Base-by-base conservation (phyloP, 92 coral and sea anemone genomes). In the Porites divaricata region DNA sequence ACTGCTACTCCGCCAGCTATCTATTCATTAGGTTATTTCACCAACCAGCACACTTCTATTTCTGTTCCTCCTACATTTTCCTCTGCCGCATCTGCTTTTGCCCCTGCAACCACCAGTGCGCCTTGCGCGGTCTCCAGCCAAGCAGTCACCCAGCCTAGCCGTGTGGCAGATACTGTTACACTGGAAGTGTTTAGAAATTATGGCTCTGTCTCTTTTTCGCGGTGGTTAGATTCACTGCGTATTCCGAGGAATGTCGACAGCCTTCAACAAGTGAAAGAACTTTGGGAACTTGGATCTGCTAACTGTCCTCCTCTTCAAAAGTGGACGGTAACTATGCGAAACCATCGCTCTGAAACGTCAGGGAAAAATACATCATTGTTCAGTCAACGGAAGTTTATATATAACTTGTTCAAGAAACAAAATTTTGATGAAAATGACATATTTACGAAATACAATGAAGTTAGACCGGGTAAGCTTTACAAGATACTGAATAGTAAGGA, bases 271-370 rank as follows among this genome's bases (percentile, higher is more conserved):
- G 71, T 87, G 24, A 87, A 81, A 64, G 4, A 65, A 1, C 74
- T 80, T 16, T 87, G 90, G 90, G 90, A 80, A 65, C 26, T 64
- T 79, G 90, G 86, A 15, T 22, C 83, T 63, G 64, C 24, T 20
- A 80, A 87, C 79, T 87, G 90, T 61, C 90, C 81, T 26, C 86
- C 86, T 67, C 75, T 87, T 14, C 45, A 67, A 53, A 70, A 87
- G 70, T 87, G 86, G 90, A 87, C 90, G 23, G 35, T 28, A 28
- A 28, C 35, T 28, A 2, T 28, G 35, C 35, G 35, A 28, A 28
- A 28, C 35, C 35, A 28, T 28, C 35, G 35, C 35, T 28, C 35
- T 28, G 35, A 28, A 28, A 28, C 4, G 35, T 28, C 35, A 28
- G 35, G 35, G 35, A 28, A 28, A 28, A 28, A 28, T 19, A 49